phyloP scores from a whole-genome alignment of 1,140 invertebrate genomes.

The Delia radicum region DNA sequence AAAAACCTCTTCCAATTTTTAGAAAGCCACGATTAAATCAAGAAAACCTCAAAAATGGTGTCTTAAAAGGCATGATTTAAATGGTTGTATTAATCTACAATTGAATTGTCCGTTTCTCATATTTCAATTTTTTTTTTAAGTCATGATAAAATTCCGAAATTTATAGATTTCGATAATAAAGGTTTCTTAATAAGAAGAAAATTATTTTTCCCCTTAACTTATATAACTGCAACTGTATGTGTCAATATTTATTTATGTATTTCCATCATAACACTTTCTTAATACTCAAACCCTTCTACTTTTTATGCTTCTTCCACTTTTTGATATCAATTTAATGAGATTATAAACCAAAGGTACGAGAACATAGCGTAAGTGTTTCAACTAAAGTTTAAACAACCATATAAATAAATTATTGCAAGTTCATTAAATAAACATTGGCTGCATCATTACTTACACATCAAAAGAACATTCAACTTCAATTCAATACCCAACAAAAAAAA shows the following conservation, averaged over 20 bases:
- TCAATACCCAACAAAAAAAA: not conserved
- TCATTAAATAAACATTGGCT: constrained; percentile 24
- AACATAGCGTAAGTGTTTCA: not conserved
- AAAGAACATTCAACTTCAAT: too few relatives aligned
- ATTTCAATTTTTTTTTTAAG: too few relatives aligned
- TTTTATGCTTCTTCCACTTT: not conserved
- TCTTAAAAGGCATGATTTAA: too few relatives aligned
- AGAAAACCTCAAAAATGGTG: too few relatives aligned
- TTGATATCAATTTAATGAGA: not conserved
- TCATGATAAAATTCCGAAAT: too few relatives aligned
- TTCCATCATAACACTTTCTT: not conserved
- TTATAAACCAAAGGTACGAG: not conserved
- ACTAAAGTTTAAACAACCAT: not conserved
- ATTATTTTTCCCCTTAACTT: not conserved
- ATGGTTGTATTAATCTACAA: too few relatives aligned
- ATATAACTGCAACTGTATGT: not conserved
- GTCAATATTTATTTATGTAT: not conserved
- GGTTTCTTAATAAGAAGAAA: too few relatives aligned
- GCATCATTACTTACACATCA: constrained; percentile 19
- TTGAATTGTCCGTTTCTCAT: too few relatives aligned
- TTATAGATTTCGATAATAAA: too few relatives aligned
- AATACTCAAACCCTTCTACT: not conserved
- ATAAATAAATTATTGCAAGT: constrained; percentile 22
- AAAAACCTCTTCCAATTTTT: too few relatives aligned
- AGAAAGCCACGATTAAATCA: too few relatives aligned